These are phyloP conservation scores for Ceramica pisi DNA, from an alignment of 2,888 invertebrate species.

Conservation along the genomic window DNA sequence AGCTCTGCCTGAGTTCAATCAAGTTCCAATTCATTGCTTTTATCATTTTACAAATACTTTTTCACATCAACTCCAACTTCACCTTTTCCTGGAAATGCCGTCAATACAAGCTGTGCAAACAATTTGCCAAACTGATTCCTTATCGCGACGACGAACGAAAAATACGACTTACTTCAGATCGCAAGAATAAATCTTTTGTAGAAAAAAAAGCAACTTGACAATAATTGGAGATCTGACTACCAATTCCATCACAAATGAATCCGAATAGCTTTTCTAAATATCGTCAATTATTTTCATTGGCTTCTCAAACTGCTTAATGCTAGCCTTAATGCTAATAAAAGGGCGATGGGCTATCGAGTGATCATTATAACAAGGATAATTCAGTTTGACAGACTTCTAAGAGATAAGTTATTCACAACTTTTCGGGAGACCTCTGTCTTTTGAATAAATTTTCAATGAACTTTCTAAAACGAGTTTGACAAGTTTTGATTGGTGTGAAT, in stretches of 20 bases:
- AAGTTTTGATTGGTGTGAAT: slow-evolving; percentile 85
- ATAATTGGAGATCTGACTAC: slow-evolving; percentile 30
- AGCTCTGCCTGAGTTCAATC: neutral
- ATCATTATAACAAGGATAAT: slow-evolving; percentile 82
- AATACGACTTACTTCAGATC: slow-evolving; percentile 28
- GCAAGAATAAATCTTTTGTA: slow-evolving; percentile 37
- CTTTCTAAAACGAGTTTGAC: slow-evolving; percentile 83
- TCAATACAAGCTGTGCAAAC: slow-evolving; percentile 34
- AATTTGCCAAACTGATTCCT: slow-evolving; percentile 48
- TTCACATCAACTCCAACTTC: neutral
- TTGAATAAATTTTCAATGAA: slow-evolving; percentile 87
- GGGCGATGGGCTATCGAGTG: slow-evolving; percentile 69
- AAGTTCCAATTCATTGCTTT: neutral
- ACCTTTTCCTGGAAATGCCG: slow-evolving; percentile 8
- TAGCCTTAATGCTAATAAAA: slow-evolving; percentile 68
- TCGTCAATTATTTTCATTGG: slow-evolving; percentile 62
- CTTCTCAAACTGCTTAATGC: slow-evolving; percentile 64
- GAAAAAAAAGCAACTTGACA: slow-evolving; percentile 36
- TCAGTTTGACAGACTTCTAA: slow-evolving; percentile 83
- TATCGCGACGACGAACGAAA: slow-evolving; percentile 22
- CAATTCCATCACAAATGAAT: slow-evolving; percentile 44
- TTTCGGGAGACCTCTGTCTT: slow-evolving; percentile 81
- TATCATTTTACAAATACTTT: slow-evolving; percentile 10
- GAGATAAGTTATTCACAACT: slow-evolving; percentile 83
- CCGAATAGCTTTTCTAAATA: slow-evolving; percentile 54